Base-by-base conservation (phyloP, 2,888 invertebrate species). In the Amphipyra berbera region DNA sequence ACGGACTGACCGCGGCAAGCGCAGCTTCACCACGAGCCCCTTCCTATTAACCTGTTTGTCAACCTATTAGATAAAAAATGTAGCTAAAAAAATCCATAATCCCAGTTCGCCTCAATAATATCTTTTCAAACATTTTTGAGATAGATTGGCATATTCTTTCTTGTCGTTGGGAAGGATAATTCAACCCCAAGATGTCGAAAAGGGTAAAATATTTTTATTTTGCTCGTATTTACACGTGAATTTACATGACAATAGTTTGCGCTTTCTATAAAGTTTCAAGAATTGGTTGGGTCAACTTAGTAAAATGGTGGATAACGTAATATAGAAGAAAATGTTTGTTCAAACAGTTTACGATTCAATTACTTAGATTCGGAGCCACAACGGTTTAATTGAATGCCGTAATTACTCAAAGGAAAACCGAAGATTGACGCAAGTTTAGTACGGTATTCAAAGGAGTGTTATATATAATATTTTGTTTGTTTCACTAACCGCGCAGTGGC, bases 401-500 rank as follows among this genome's bases (percentile, higher is more conserved):
- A 87, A 88, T 88, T 87, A 82, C 69, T 88, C 87, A 88, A 88
- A 88, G 85, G 82, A 58, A 77, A 75, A 72, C 73, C 65, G 61
- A 80, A 76, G 75, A 75, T 67, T 68, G 60, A 35, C 50, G 37
- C 6, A 59, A 70, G 58, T 76, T 81, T 74, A 52, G 61, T 68
- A 73, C n/a, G 53, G 61, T 68, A 73, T 74, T 77, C 78, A 72
- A 67, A 65, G 61, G 67, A 67, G 64, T 64, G 21, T n/a, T n/a
- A n/a, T 21, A 30, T 61, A 63, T 69, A 54, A 62, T 60, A 54
- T 62, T 64, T 59, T 42, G 55, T 58, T 70, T 54, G 58, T 59
- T 63, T 13, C 10, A 10, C 37, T 37, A 27, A 30, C 38, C 46
- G 45, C n/a, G 10, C 41, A 44, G 21, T 61, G 46, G 57, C 38